phyloP scores from a whole-genome alignment of 2,797 vertebrate genomes.

The Dromococcyx pavoninus region DNA sequence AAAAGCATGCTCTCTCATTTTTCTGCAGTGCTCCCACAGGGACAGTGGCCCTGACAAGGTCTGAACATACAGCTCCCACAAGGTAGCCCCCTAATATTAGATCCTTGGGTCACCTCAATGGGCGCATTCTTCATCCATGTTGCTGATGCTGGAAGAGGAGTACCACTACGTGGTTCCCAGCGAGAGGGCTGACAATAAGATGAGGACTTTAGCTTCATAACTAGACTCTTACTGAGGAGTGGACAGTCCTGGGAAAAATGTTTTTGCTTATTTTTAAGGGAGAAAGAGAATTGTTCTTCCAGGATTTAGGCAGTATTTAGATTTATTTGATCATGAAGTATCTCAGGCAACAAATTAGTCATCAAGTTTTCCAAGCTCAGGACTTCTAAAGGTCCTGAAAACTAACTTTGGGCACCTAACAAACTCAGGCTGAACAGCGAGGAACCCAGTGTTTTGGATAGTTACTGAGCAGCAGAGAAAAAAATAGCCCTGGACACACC shows the following conservation, averaged over 20 bases:
- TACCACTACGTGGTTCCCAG: not conserved
- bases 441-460: not conserved
- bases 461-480: not conserved
- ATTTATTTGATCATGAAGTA: not conserved
- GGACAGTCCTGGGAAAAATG: not conserved
- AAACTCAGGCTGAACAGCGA: not conserved
- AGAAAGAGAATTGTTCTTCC: not conserved
- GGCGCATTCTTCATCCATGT: not conserved
- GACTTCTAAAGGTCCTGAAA: not conserved
- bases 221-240: not conserved
- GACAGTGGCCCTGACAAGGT: not conserved
- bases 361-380: not conserved
- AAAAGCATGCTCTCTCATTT: fast-evolving
- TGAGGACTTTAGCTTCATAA: not conserved
- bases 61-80: not conserved
- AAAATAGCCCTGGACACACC: not conserved
- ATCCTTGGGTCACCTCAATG: not conserved
- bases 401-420: not conserved
- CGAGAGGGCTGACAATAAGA: not conserved
- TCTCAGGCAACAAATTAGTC: not conserved
- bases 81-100: not conserved
- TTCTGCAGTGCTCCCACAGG: not conserved
- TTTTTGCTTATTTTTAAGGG: not conserved
- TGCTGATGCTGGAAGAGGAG: not conserved
- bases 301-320: not conserved